Percentiles rank a stretch among this genome's conserved stretches.
Evolutionary conservation across 2,888 invertebrate genomes (phyloP).

Genomic region (Portevinia maculata): DNA sequence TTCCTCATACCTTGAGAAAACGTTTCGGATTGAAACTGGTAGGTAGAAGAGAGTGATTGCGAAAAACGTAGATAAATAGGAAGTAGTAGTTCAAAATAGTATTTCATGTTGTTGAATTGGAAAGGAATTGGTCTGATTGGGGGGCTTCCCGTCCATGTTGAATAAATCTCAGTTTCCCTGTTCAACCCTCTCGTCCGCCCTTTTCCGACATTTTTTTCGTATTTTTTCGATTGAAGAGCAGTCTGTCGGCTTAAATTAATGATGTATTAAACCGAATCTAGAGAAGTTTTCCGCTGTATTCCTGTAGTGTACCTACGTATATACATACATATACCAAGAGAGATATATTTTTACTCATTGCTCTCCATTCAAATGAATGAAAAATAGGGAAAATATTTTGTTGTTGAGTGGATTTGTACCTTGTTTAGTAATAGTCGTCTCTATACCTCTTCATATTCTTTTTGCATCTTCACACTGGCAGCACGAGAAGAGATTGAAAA

Average conservation of each 20-base stretch:
- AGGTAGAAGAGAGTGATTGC: conserved; percentile 35
- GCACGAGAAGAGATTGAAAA: conserved; percentile 61
- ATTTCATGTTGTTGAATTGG: conserved; percentile 21
- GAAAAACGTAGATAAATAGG: conserved; percentile 54
- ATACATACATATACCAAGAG: conserved; percentile 9
- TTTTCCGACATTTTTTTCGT: background rate
- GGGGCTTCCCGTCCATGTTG: conserved; percentile 43
- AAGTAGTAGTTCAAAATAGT: conserved; percentile 50
- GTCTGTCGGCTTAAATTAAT: conserved; percentile 71
- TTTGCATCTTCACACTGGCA: conserved; percentile 37
- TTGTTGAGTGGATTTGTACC: conserved; percentile 64
- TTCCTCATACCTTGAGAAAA: conserved; percentile 60
- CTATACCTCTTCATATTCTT: conserved; percentile 25
- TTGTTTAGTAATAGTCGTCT: conserved; percentile 1
- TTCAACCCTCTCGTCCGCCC: conserved; percentile 3
- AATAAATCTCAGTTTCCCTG: conserved; percentile 62
- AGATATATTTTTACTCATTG: conserved; percentile 70
- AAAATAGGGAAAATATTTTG: conserved; percentile 70
- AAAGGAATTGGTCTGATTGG: conserved; percentile 25
- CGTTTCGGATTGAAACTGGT: conserved; percentile 12
- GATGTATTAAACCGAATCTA: conserved; percentile 68
- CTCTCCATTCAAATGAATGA: conserved; percentile 69
- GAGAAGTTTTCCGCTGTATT: conserved; percentile 32
- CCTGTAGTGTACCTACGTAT: background rate
- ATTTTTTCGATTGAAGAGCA: conserved; percentile 56